Conservation (phyloP, 2,797 vertebrate species). For the Dendrocincla fuliginosa region DNA sequence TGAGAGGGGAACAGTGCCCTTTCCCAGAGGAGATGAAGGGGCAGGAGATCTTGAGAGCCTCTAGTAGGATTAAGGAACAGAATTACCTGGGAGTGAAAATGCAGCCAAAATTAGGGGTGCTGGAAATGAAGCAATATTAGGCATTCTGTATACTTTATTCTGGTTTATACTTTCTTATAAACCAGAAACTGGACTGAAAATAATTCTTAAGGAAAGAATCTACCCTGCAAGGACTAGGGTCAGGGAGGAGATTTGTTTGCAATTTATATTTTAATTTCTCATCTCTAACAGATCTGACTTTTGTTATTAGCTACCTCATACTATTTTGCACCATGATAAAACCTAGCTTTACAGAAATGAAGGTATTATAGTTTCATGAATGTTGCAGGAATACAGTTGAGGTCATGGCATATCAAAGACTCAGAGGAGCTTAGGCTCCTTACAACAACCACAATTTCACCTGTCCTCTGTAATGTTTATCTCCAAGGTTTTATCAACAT, state of each 20-base stretch:
- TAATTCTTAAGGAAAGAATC: not conserved
- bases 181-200: not conserved
- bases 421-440: not conserved
- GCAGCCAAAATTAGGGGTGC: not conserved
- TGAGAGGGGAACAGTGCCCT: rapidly evolving
- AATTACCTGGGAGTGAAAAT: rapidly evolving
- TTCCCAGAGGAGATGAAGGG: not conserved
- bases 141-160: not conserved
- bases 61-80: not conserved
- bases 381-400: not conserved
- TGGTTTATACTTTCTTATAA: not conserved
- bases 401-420: not conserved
- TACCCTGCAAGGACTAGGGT: rapidly evolving
- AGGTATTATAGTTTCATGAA: not conserved
- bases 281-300: not conserved
- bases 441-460: not conserved
- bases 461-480: not conserved
- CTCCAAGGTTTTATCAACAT: not conserved
- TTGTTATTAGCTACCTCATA: not conserved
- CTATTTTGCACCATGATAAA: not conserved
- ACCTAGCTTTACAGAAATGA: not conserved
- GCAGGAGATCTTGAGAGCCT: not conserved
- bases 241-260: not conserved
- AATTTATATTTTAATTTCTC: not conserved
- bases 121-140: not conserved